Evolutionary conservation across 2,888 invertebrate species (phyloP), one percentile per base, ranked within the genome.

Genomic region (Strigamia transsilvanica): DNA sequence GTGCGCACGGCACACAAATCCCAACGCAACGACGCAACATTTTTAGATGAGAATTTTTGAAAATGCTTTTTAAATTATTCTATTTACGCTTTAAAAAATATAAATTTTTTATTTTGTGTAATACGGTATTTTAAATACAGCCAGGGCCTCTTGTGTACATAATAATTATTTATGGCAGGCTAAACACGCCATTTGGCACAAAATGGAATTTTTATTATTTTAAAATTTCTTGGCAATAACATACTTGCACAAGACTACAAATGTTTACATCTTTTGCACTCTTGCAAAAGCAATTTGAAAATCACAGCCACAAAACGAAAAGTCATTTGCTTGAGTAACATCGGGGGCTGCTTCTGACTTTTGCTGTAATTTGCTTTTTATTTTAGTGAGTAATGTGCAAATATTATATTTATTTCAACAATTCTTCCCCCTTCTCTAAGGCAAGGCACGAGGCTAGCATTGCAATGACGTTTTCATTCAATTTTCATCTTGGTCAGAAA

Each of bases 391-490:
- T 46, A n/a, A 46, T 46, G 15, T 46, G 46, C 5, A 46, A 46
- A 46, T 46, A 46, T n/a, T 5, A 66, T 18, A 23, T 66, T 21
- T 23, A 66, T 23, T 66, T 66, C 6, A 21, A 23, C 21, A 66
- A 66, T 66, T 18, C 12, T 6, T 23, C 10, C 12, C 12, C 18
- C 18, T 66, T 66, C 21, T 61, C 9, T 61, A 7, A n/a, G n/a
- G 61, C 5, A 61, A 61, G 5, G 61, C 7, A n/a, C n/a, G 21
- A 61, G 61, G 27, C 3, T 27, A 27, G 61, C 61, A 66, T 66
- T 66, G 61, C 61, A 66, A 10, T 66, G 61, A 66, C 61, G 18
- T 66, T 66, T 66, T 66, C 61, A 66, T 66, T 66, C 61, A 66
- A 66, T 66, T 66, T 66, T 21, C 61, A 66, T 21, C 21, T 61